Evolutionary conservation across 2,113 vertebrate genomes (phyloP), one percentile per base, ranked within the genome.

Genomic region (Tachysurus fulvidraco): DNA sequence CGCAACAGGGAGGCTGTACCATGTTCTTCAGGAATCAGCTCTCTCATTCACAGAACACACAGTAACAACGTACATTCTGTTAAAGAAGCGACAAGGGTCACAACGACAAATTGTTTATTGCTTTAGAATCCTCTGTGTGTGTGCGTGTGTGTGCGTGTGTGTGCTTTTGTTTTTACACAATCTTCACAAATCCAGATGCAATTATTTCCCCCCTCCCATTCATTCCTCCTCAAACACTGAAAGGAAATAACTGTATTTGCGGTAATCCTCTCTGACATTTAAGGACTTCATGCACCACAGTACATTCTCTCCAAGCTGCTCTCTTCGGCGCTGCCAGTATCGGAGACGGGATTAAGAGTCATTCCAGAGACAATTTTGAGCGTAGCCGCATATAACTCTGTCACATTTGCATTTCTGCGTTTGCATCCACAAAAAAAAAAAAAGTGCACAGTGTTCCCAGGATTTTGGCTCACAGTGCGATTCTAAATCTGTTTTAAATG

Each of bases 201-300:
- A 78, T 78, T 80, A 54, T 67, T 67, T 86, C 8, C 76, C 2
- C 28, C 30, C 50, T 30, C 36, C 50, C 16, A 67, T 50, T 67
- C 57, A 41, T 71, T 81, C 64, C 13, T 71, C 54, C 44, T 17
- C 8, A 85, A 55, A 41, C 25, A 16, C 62, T n/a, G 84, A n/a
- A 41, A 41, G 78, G 36, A 69, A 86, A 81, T 86, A 71, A 86
- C 62, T 86, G 60, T 80, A 86, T 86, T 81, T 81, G 85, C 78
- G 50, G 50, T 86, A 86, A 86, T 86, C 85, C 85, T 71, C 30
- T 54, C 64, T 71, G 77, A 80, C 78, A 67, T 50, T 86, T 73
- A 81, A 57, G 77, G 77, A 86, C 55, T 86, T 86, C 65, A 71
- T 81, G 64, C 65, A 59, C 60, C 76, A 57, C 10, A 69, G 85